Conservation (phyloP, 92 coral and sea anemone genomes). For the Anthopleura xanthogrammica region DNA sequence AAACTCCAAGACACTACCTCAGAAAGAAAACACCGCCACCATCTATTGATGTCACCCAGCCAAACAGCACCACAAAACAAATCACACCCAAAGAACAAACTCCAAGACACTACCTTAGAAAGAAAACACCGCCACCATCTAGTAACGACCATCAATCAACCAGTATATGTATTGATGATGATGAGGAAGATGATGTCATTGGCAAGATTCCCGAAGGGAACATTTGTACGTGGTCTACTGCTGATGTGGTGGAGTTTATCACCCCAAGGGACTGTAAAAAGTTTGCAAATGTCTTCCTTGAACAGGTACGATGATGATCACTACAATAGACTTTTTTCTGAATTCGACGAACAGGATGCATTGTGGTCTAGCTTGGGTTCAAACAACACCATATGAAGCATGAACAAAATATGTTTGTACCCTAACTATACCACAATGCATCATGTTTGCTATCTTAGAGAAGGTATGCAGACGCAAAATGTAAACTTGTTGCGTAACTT, state of each 20-base stretch:
- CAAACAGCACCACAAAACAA: not conserved
- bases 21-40: not conserved
- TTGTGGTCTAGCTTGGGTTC: too few species aligned
- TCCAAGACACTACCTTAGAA: not conserved
- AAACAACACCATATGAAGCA: too few species aligned
- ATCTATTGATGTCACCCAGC: too few species aligned
- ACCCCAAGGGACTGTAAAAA: constrained; percentile 60
- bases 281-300: constrained; percentile 64
- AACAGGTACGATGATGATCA: constrained; percentile 51
- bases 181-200: constrained; percentile 6
- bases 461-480: too few species aligned
- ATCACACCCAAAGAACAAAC: not conserved
- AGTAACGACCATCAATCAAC: not conserved
- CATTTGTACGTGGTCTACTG: constrained; percentile 60
- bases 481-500: too few species aligned
- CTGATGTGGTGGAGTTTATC: constrained; percentile 64
- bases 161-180: not conserved
- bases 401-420: too few species aligned
- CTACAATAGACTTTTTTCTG: not conserved
- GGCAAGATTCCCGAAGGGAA: constrained; percentile 34
- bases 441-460: too few species aligned
- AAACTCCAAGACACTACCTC: too few species aligned
- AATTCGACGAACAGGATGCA: too few species aligned
- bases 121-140: not conserved
- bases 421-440: too few species aligned